Evolutionary conservation across 2,113 vertebrate species (phyloP), one percentile per base, ranked within the genome.

Genomic region (Casuarius casuarius): DNA sequence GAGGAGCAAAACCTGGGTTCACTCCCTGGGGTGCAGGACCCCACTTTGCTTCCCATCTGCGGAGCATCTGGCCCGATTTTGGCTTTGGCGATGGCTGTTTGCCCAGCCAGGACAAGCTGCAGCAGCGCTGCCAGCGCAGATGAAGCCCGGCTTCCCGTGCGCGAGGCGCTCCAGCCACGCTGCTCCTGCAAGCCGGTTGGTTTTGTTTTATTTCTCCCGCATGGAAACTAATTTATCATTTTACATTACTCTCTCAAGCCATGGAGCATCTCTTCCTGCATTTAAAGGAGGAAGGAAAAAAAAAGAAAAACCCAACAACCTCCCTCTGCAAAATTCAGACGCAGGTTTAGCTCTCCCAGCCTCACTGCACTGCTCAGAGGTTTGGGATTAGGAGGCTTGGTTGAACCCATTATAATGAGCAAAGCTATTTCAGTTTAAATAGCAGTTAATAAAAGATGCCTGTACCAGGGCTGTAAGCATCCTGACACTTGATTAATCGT

Each of bases 361-460:
- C 81, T 15, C 54, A 0, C 61, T 2, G 61, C 31, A 1, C 35
- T 5, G 73, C 63, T 20, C 10, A 1, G 44, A 25, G 51, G 0
- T 4, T 5, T 54, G 46, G 51, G 46, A 31, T 5, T 19, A 67
- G 80, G 12, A 29, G 26, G 12, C 15, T 71, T 20, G 71, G 70
- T 13, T 3, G 9, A 48, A 65, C 20, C 67, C 58, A 3, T 4
- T 7, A 49, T 2, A 12, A 33, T 0, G 62, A 87, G 65, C 54
- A 68, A 23, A 76, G 29, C 5, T 1, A 58, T 44, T 48, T 67
- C 52, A 3, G 5, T 35, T 56, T 10, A 16, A 73, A 42, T 0
- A 48, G 38, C 49, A 8, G 51, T n/a, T 61, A 54, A 61, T 44
- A 44, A 71, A 48, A 87, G 68, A n/a, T 70, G 78, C 74, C 84